Evolutionary conservation across 2,113 vertebrate species (phyloP), one percentile per base, ranked within the genome.

Genomic region (Muntiacus muntjak): DNA sequence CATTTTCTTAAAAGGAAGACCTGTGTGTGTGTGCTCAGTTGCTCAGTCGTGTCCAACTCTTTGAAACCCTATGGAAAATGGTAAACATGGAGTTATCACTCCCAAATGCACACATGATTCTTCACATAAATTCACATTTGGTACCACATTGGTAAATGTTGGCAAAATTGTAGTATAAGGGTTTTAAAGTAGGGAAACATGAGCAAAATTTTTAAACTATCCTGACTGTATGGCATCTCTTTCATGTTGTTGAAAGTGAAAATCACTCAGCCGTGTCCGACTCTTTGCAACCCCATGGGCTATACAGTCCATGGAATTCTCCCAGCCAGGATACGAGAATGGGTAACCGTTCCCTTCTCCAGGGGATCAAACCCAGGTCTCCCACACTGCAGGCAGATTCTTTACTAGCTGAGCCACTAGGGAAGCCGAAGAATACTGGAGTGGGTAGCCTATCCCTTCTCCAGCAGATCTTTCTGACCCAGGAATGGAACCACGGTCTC

Each of bases 151-250:
- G 83, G 79, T 87, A 94, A 96, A 94, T 79, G 62, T 45, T 94
- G 89, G 40, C 78, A 94, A 97, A 97, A 87, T 83, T 79, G 54
- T 4, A 4, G 50, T 92, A 1, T 17, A 62, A 86, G 74, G 52
- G 87, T 90, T 98, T 96, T 96, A 96, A 98, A 97, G 90, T 33
- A 97, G 45, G 74, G 89, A 93, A 95, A 95, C 55, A 96, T 88
- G 87, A 96, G 90, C 87, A 60, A 33, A 43, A 23, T 26, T 91
- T 36, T 45, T 45, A 87, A 64, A 81, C 62, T 45, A 8, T 28
- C 15, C 5, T 13, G 17, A 74, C 23, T 21, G 4, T 10, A 26
- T 23, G 33, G 36, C 57, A 84, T 85, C 88, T 90, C 16, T 82
- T 84, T 14, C 26, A 11, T 74, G 74, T 36, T 36, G 17, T 17